Conservation (phyloP, 2,797 vertebrate genomes). For the Sebastes variabilis region DNA sequence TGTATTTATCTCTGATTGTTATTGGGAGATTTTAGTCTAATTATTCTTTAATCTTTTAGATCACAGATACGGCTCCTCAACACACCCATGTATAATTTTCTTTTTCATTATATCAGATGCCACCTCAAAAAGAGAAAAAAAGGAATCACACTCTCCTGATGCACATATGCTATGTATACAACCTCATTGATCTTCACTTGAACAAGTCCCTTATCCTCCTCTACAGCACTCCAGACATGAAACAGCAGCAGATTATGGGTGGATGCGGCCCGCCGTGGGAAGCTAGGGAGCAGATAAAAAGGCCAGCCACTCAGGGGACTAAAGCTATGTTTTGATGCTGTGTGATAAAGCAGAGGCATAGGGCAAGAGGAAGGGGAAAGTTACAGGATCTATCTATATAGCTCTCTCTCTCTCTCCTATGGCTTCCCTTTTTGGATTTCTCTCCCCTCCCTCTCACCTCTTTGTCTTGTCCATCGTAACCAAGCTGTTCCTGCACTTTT, state of each 20-base stretch:
- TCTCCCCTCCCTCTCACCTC: slow-evolving; percentile 3
- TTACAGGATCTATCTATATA: slow-evolving; percentile 44
- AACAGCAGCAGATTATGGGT: slow-evolving; percentile 79
- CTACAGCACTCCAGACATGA: slow-evolving; percentile 73
- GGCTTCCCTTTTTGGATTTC: slow-evolving; percentile 35
- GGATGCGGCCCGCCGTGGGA: slow-evolving; percentile 77
- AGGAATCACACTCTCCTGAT: slow-evolving; percentile 48
- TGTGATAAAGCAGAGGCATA: slow-evolving; percentile 71
- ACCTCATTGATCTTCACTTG: slow-evolving; percentile 78
- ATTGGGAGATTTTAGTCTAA: neutral
- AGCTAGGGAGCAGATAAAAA: slow-evolving; percentile 77
- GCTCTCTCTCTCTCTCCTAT: neutral
- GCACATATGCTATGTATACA: slow-evolving; percentile 74
- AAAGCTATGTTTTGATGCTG: slow-evolving; percentile 77
- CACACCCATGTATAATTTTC: slow-evolving; percentile 30
- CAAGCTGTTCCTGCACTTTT: slow-evolving; percentile 59
- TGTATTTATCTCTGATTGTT: neutral
- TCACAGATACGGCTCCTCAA: neutral
- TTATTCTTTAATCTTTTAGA: slow-evolving; percentile 13
- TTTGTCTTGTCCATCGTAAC: slow-evolving; percentile 47
- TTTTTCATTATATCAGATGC: slow-evolving; percentile 54
- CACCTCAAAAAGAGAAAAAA: slow-evolving; percentile 56
- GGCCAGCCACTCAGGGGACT: slow-evolving; percentile 69
- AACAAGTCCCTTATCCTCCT: slow-evolving; percentile 79
- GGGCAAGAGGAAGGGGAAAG: slow-evolving; percentile 58